Percentiles rank a stretch among this genome's conserved stretches.
These are phyloP conservation scores for Amia ocellicauda DNA, from an alignment of 2,113 vertebrate genomes.

Conservation along the genomic window DNA sequence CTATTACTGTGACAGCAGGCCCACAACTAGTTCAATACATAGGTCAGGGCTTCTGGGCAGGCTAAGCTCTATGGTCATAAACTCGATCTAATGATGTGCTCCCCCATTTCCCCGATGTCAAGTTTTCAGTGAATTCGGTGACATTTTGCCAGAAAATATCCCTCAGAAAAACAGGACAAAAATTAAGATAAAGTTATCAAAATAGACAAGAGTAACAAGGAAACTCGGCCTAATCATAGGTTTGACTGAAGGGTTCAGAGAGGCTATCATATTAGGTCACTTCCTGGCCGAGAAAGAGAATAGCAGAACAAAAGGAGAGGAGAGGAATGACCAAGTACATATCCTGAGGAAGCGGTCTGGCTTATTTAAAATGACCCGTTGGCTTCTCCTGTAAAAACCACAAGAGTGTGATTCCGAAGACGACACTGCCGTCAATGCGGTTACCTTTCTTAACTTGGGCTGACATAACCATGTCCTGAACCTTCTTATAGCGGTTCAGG, in stretches of 20 bases:
- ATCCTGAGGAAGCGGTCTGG: background rate
- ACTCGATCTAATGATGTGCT: no score
- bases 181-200: background rate
- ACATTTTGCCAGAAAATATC: no score
- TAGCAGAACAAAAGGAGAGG: no score
- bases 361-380: background rate
- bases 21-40: no score
- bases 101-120: no score
- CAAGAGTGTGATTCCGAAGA: background rate
- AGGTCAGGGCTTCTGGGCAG: no score
- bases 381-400: background rate
- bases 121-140: no score
- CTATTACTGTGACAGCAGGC: no score
- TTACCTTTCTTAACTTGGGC: slow-evolving; percentile 86
- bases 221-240: background rate
- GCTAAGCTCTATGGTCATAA: no score
- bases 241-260: background rate
- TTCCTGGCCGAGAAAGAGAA: background rate
- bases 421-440: background rate
- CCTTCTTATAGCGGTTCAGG: slow-evolving; percentile 86
- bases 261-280: background rate
- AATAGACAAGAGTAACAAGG: background rate
- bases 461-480: slow-evolving; percentile 84
- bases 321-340: background rate
- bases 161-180: slow-evolving; percentile 3